phyloP scores from a whole-genome alignment of 2,113 vertebrate species.

The Cettia cetti region DNA sequence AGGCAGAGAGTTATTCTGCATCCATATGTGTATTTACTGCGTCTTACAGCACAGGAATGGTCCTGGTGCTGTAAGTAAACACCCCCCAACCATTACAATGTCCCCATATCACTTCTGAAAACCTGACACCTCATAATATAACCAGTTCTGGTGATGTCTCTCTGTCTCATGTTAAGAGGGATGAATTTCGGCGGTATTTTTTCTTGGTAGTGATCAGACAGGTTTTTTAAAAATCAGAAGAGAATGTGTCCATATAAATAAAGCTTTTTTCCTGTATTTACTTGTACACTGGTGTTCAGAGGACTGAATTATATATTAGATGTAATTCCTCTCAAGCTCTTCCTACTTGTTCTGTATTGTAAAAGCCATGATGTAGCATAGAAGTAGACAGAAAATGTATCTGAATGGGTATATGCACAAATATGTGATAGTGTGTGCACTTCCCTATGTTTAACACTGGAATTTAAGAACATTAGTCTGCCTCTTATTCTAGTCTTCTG shows the following conservation, averaged over 20 bases:
- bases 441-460: neutral
- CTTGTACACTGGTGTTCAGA: neutral
- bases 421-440: neutral
- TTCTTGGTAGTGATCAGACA: neutral
- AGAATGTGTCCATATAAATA: neutral
- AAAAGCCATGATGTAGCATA: neutral
- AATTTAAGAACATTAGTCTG: neutral
- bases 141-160: neutral
- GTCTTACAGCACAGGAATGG: neutral
- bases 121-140: neutral
- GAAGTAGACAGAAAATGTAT: neutral
- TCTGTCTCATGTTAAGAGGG: neutral
- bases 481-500: neutral
- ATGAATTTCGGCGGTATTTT: neutral
- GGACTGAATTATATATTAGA: neutral
- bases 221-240: neutral
- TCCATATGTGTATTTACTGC: neutral
- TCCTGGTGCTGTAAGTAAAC: neutral
- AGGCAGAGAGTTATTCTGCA: neutral
- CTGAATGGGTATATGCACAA: neutral
- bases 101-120: neutral
- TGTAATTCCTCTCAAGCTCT: neutral
- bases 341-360: neutral
- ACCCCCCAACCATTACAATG: fast-evolving
- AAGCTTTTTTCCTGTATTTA: neutral